Conservation (phyloP, 2,888 invertebrate species). For the Eucriotettix oculatus region DNA sequence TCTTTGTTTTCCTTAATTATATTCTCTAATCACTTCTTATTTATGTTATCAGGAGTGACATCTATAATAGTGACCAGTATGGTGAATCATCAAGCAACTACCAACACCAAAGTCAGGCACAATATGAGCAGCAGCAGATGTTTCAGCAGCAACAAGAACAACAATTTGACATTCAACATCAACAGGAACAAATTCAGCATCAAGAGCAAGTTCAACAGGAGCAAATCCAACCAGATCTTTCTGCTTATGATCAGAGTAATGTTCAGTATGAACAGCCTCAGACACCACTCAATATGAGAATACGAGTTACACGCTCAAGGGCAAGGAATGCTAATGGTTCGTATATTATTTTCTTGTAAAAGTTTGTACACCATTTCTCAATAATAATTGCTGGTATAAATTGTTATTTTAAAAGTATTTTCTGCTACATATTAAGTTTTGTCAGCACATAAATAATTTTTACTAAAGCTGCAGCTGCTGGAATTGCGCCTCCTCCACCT, state of each 20-base stretch:
- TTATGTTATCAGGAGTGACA: constrained; percentile 11
- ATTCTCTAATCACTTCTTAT: background rate
- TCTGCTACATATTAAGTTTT: background rate
- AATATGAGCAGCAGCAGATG: constrained; percentile 13
- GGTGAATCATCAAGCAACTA: constrained; percentile 4
- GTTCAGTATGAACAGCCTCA: constrained; percentile 25
- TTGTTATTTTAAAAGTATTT: background rate
- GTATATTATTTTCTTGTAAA: background rate
- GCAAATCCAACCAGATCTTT: constrained; percentile 12
- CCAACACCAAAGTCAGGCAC: constrained; percentile 8
- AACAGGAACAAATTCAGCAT: constrained; percentile 9
- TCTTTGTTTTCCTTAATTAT: too few species aligned
- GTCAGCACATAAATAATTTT: background rate
- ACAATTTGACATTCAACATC: constrained; percentile 4
- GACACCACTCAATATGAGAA: constrained; percentile 21
- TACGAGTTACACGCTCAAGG: constrained; percentile 6
- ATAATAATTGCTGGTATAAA: too few species aligned
- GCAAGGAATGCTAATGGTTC: background rate
- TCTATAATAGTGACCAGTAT: constrained; percentile 13
- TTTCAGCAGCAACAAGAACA: constrained; percentile 7
- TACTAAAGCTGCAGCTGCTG: constrained; percentile 22
- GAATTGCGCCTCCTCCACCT: constrained; percentile 5
- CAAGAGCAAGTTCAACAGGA: constrained; percentile 8
- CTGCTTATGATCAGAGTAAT: constrained; percentile 19
- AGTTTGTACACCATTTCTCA: too few species aligned